Percentiles rank a stretch among this genome's conserved stretches.
Evolutionary conservation across 2,888 invertebrate genomes (phyloP).

Genomic region (Sesamia inferens): DNA sequence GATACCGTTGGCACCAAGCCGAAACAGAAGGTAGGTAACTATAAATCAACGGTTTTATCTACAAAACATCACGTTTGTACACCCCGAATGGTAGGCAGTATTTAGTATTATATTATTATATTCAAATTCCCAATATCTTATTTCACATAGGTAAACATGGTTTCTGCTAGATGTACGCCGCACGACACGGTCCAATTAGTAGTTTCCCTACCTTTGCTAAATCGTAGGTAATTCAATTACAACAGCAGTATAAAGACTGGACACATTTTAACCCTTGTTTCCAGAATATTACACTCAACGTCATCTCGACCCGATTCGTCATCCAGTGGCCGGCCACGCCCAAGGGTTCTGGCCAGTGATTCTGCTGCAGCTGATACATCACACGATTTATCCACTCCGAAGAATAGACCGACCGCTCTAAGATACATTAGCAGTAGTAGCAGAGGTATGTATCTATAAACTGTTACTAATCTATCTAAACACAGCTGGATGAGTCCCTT

Average conservation of each 20-base stretch:
- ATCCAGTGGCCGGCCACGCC: slow-evolving; percentile 69
- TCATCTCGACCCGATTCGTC: slow-evolving; percentile 80
- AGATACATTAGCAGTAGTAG: slow-evolving; percentile 88
- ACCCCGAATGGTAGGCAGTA: too few relatives aligned
- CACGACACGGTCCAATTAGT: not conserved
- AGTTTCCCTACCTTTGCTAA: not conserved
- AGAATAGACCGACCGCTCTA: slow-evolving; percentile 79
- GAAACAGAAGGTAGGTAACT: not conserved
- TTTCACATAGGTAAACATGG: not conserved
- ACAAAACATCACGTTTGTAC: too few relatives aligned
- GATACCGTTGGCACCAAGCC: not conserved
- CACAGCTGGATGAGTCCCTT: not conserved
- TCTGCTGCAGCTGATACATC: slow-evolving; percentile 78
- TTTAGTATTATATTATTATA: not conserved
- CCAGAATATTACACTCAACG: slow-evolving; percentile 73
- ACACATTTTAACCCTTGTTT: not conserved
- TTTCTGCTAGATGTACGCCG: not conserved
- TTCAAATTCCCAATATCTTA: not conserved
- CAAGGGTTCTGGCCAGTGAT: slow-evolving; percentile 80
- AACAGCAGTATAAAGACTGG: not conserved
- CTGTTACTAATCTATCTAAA: not conserved
- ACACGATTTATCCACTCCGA: slow-evolving; percentile 78
- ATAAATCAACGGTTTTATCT: not conserved
- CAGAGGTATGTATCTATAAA: slow-evolving; percentile 72
- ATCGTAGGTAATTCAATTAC: not conserved